These are phyloP conservation scores for Halcyon senegalensis DNA, from an alignment of 2,113 vertebrate species.

Conservation along the genomic window DNA sequence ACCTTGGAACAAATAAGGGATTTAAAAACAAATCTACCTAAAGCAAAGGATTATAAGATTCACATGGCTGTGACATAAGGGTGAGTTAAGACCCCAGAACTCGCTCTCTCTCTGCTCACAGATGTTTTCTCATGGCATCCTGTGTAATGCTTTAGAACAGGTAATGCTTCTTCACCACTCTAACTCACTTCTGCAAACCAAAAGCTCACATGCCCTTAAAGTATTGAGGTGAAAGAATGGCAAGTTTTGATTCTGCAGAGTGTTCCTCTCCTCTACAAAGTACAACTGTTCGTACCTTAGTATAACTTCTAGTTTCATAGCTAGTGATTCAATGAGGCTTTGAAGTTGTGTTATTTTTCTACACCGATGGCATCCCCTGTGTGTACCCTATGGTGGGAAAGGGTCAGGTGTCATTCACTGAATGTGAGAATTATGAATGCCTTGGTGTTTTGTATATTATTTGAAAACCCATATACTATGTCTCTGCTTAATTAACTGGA, in stretches of 20 bases:
- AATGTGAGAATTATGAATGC: neutral
- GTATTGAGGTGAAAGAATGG: neutral
- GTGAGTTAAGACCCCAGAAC: neutral
- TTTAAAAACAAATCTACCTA: neutral
- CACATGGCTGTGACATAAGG: neutral
- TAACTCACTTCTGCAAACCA: neutral
- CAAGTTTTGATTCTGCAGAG: neutral
- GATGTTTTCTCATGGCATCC: neutral
- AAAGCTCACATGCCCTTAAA: neutral
- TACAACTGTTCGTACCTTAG: rapidly evolving
- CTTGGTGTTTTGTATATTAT: neutral
- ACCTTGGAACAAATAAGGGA: neutral
- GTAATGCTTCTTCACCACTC: neutral
- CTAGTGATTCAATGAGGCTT: neutral
- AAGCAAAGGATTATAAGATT: neutral
- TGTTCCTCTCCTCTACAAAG: neutral
- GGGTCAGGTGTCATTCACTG: neutral
- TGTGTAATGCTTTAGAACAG: neutral
- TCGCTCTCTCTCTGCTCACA: neutral
- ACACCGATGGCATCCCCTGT: rapidly evolving
- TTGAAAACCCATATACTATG: neutral
- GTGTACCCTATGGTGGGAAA: neutral
- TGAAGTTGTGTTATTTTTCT: neutral
- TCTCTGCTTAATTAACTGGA: neutral
- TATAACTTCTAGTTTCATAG: neutral